phyloP scores from a whole-genome alignment of 1,140 invertebrate species.

The Nomia melanderi region DNA sequence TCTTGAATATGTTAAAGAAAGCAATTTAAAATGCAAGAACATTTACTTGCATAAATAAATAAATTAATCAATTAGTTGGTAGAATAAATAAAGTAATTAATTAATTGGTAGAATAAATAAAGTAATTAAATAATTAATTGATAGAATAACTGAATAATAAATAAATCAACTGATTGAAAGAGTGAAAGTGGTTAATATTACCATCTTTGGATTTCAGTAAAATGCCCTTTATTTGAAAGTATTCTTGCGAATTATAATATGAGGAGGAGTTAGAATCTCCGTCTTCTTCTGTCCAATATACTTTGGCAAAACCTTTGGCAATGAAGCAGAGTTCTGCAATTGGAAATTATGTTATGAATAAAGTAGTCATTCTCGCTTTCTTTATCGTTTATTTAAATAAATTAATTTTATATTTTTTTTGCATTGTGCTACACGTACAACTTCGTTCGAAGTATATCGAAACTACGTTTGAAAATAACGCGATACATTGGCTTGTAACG shows the following conservation, averaged over 20 bases:
- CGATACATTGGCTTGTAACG: background rate
- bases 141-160: no score
- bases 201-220: no score
- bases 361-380: background rate
- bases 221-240: background rate
- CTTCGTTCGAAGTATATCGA: no score
- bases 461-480: background rate
- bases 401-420: no score
- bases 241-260: conserved; percentile 9
- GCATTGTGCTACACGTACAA: no score
- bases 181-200: no score
- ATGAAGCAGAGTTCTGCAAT: conserved; percentile 14
- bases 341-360: background rate
- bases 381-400: background rate
- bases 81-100: no score
- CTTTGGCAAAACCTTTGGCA: conserved; percentile 37
- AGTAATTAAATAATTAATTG: no score
- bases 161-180: no score
- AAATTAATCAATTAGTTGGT: no score
- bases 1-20: conserved; percentile 30
- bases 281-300: conserved; percentile 47
- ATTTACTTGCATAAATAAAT: background rate
- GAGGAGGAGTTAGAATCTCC: background rate
- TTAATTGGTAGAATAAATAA: no score
- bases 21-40: background rate